Base-by-base conservation (phyloP, 2,113 vertebrate genomes). In the Gobio gobio region DNA sequence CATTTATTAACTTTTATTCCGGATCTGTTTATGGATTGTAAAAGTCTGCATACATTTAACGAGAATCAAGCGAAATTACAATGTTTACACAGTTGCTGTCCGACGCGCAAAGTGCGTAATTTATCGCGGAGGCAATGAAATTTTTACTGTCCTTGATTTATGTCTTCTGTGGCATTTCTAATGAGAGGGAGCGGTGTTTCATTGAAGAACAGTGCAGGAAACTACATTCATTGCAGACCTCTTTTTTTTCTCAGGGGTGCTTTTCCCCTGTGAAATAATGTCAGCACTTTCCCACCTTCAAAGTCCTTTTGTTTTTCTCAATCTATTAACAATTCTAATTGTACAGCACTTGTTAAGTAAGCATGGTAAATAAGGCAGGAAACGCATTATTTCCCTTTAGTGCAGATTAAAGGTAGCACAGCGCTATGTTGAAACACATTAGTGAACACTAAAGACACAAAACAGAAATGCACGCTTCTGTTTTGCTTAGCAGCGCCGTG, bases 1-100 rank as follows among this genome's bases (percentile, higher is more conserved):
- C 98, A 99, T 99, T 99, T 99, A 98, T 98, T 98, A 99, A 99
- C 96, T 98, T 99, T 98, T 98, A 99, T 99, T 99, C 96, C 94
- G 94, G 96, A 98, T 98, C 94, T 97, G 97, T 99, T 99, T 99
- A 99, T 99, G 96, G 98, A 99, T 97, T 98, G 97, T 99, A 99
- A 99, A 98, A 96, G 95, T 96, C 94, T 96, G 97, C 97, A 98
- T 97, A 96, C 96, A 96, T 99, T 98, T 98, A 98, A 97, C 96
- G 95, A 95, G 95, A 97, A 97, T 96, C 97, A 97, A 96, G 97
- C 96, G 96, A 97, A 98, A 98, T 97, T 96, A 97, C 97, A 98
- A 96, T 97, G 96, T 98, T 99, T 98, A 97, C 97, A 96, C 96
- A 97, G 99, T 98, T 96, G 96, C 95, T 95, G 96, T 96, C 96